Percentiles rank a stretch among this genome's conserved stretches.
Evolutionary conservation across 2,888 invertebrate genomes (phyloP).

Genomic region (Ommatoiulus sabulosus): DNA sequence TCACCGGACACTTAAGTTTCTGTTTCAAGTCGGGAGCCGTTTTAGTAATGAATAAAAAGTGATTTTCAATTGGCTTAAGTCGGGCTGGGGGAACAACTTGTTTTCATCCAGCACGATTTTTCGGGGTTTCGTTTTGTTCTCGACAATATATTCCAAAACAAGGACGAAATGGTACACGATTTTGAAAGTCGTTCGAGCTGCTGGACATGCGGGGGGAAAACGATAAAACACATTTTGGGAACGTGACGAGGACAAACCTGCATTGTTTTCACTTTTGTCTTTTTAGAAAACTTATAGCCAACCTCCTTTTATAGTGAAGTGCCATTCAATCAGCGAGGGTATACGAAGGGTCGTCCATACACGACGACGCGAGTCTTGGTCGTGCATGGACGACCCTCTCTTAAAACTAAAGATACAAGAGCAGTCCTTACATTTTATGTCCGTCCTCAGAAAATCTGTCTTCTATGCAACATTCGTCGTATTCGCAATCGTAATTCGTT

Average conservation of each 20-base stretch:
- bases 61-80: background rate
- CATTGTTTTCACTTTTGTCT: background rate
- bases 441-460: background rate
- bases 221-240: background rate
- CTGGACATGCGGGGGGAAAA: background rate
- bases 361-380: background rate
- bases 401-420: background rate
- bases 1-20: background rate
- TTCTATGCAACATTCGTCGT: constrained; percentile 41
- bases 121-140: background rate
- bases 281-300: background rate
- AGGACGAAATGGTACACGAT: constrained; percentile 23
- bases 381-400: too few relatives aligned
- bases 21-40: background rate
- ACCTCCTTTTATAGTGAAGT: background rate
- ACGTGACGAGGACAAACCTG: constrained; percentile 8
- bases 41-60: background rate
- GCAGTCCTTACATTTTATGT: background rate
- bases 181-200: constrained; percentile 8
- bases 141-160: constrained; percentile 14
- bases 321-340: too few relatives aligned
- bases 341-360: background rate
- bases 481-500: constrained; percentile 1
- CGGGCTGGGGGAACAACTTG: too few relatives aligned
- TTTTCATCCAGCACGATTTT: background rate